Base-by-base conservation (phyloP, 2,113 vertebrate genomes). In the Martes martes region DNA sequence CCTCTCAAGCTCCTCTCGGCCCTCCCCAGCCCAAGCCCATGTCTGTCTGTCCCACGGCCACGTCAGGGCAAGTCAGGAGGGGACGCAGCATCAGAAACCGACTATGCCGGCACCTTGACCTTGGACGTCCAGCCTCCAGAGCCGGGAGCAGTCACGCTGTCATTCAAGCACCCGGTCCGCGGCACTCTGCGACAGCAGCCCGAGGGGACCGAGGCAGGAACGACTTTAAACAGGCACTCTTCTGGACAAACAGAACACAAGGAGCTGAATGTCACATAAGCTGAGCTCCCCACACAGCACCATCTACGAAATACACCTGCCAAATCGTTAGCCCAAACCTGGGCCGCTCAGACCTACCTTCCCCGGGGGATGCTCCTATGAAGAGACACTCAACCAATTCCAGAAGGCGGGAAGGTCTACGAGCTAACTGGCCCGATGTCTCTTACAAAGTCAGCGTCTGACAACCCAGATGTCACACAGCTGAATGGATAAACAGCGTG, bases 341-440 rank as follows among this genome's bases (percentile, higher is more conserved):
- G 31, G 31, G 78, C 31, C 73, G 36, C 28, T 36, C 52, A 3
- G 21, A 59, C 24, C 89, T 45, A 31, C 65, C 52, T 84, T 39
- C 52, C 85, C 15, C 7, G 2, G 1, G 47, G 33, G 3, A 55
- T 55, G 28, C 1, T 1, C n/a, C 80, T 7, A n/a, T 0, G 6
- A 82, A 23, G 45, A 80, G 7, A 63, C 15, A 31, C 36, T 28
- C 79, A 55, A 50, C 1, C 33, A 11, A 59, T 7, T 50, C 55
- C 74, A n/a, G 63, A 50, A 21, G 33, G 28, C 47, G 10, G 52
- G 19, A 8, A 11, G 3, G 42, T 1, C 78, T 18, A 0, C 0
- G 4, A 47, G 31, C 71, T 24, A 39, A 31, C 5, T 19, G 45
- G 61, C 31, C 36, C 1, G 0, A 16, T 7, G 26, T 8, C 84